Evolutionary conservation across 2,113 vertebrate species (phyloP).

Genomic region (Phyllopteryx taeniolatus): DNA sequence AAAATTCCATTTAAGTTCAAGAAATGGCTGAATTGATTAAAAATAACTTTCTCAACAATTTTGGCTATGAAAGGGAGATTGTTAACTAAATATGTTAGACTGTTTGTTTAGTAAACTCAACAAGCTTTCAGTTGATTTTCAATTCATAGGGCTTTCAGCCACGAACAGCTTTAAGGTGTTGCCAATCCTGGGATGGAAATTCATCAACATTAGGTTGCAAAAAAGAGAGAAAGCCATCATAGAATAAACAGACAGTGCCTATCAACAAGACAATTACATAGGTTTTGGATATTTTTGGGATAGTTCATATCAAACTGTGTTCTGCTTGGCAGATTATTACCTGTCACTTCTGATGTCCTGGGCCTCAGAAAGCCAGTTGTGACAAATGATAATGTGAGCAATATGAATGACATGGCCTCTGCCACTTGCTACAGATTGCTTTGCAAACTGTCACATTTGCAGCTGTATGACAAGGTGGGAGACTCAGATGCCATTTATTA

Average conservation of each 20-base stretch:
- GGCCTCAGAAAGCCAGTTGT: constrained; percentile 28
- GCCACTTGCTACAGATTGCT: constrained; percentile 32
- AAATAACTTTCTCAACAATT: too few species aligned
- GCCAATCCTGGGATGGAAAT: neutral
- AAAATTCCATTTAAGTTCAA: too few species aligned
- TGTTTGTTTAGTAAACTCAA: neutral
- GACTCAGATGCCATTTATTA: constrained; percentile 33
- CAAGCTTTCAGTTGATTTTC: neutral
- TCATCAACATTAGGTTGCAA: neutral
- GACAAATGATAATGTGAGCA: neutral
- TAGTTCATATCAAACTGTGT: neutral
- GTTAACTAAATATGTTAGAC: neutral
- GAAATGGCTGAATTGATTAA: too few species aligned
- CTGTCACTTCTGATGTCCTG: neutral
- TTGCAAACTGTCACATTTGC: constrained; percentile 38
- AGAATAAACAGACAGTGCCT: neutral
- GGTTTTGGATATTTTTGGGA: neutral
- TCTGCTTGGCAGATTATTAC: constrained; percentile 1
- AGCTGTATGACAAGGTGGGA: constrained; percentile 22
- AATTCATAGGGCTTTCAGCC: neutral
- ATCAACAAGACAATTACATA: neutral
- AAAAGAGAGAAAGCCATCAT: neutral
- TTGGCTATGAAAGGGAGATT: neutral
- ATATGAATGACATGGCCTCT: constrained; percentile 39
- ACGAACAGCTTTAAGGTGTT: neutral